Base-by-base conservation (phyloP, 2,888 invertebrate genomes). In the Microchrysa polita region DNA sequence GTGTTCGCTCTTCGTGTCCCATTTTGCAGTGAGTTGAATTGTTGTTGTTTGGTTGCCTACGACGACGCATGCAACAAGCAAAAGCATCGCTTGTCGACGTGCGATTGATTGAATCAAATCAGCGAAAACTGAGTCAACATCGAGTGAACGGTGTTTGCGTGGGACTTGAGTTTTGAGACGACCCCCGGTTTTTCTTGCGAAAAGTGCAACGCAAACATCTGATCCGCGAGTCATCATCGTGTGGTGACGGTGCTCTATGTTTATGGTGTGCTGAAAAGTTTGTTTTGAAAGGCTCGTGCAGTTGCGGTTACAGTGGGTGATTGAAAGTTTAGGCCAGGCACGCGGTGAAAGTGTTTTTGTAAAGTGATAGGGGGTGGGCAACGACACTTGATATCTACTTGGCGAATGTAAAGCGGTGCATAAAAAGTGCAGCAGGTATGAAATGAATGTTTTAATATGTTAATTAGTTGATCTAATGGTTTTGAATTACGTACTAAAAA, bases 161-260 rank as follows among this genome's bases (percentile, higher is more conserved):
- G 65, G 65, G 48, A 65, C 22, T 10, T 55, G 5, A n/a, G n/a
- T n/a, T n/a, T n/a, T n/a, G n/a, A n/a, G n/a, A 48, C 48, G 48
- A 55, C 20, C 22, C 18, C 7, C 65, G 22, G 18, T 16, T 16
- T 65, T 44, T 48, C 22, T 22, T 20, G 65, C 44, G 65, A 65
- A 48, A 65, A 65, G 65, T 65, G 65, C 44, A 65, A 48, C 48
- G 65, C 44, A 48, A 65, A 48, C 65, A 65, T 65, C 65, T 65
- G 65, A 65, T 65, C 44, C 34, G 5, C 55, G 18, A 20, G 5
- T 55, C 4, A 34, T 2, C 27, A 34, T 55, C 5, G 22, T 16
- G 48, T 22, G 65, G 12, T 10, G 42, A 22, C 5, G 12, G 44
- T 10, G 18, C 44, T 20, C 7, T 14, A 18, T 65, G 65, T 65